Conservation (phyloP, 2,113 vertebrate species). For the Sphaerodactylus townsendi region DNA sequence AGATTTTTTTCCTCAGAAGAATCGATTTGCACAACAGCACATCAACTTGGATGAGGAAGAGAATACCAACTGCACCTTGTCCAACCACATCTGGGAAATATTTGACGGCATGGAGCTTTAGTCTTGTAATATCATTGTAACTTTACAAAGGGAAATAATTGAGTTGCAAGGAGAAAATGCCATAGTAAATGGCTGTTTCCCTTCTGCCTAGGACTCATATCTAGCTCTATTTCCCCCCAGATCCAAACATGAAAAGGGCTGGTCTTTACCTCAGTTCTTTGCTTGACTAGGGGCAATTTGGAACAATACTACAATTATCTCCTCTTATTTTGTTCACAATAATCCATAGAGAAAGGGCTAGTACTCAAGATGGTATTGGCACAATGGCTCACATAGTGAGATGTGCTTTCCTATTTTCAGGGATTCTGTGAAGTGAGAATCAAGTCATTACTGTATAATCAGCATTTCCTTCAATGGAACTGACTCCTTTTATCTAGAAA, state of each 20-base stretch:
- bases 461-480: not conserved
- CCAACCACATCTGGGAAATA: slow-evolving; percentile 11
- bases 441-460: slow-evolving; percentile 18
- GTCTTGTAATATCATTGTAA: slow-evolving; percentile 3
- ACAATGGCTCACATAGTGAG: not conserved
- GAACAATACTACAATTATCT: slow-evolving; percentile 5
- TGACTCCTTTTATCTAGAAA: slow-evolving; percentile 4
- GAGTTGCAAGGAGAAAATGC: slow-evolving; percentile 2
- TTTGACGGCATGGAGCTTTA: slow-evolving; percentile 5
- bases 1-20: not conserved
- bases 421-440: slow-evolving; percentile 12
- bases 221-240: not conserved
- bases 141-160: slow-evolving; percentile 27
- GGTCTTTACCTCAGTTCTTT: slow-evolving; percentile 1
- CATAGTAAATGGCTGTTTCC: not conserved
- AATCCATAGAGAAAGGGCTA: slow-evolving; percentile 8
- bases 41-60: not conserved
- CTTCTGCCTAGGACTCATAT: slow-evolving; percentile 1
- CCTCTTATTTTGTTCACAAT: slow-evolving; percentile 10
- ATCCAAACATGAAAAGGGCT: slow-evolving; percentile 14
- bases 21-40: not conserved
- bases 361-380: not conserved
- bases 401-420: slow-evolving; percentile 25
- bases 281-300: slow-evolving; percentile 3
- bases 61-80: not conserved